These are phyloP conservation scores for Chesias legatella DNA, from an alignment of 2,888 invertebrate species.

Conservation along the genomic window DNA sequence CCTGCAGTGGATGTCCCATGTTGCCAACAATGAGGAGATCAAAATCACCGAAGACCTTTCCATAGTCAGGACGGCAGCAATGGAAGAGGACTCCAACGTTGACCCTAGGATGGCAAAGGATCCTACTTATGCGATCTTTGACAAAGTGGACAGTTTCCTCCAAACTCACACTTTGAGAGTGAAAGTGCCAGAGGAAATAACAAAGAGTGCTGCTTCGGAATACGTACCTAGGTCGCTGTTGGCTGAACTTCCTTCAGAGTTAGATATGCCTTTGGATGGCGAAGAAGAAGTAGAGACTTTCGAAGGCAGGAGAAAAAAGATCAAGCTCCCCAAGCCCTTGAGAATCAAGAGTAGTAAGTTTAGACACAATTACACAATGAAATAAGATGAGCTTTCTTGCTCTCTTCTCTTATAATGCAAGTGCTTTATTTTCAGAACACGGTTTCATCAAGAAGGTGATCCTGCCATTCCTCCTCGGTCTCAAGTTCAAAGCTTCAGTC, in stretches of 20 bases:
- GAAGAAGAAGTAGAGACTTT: conserved; percentile 68
- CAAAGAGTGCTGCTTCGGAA: conserved; percentile 78
- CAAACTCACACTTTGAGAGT: conserved; percentile 88
- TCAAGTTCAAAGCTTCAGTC: conserved; percentile 92
- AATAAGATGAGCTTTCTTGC: too few relatives aligned
- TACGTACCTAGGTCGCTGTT: conserved; percentile 84
- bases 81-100: conserved; percentile 57
- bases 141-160: conserved; percentile 87
- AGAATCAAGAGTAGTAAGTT: conserved; percentile 74
- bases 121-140: conserved; percentile 81
- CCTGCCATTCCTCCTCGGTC: conserved; percentile 90
- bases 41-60: conserved; percentile 88
- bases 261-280: conserved; percentile 85
- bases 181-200: conserved; percentile 84
- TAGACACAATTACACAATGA: too few relatives aligned
- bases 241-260: conserved; percentile 82
- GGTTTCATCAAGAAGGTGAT: conserved; percentile 91
- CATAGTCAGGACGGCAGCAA: conserved; percentile 82
- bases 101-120: conserved; percentile 78
- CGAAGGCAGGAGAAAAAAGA: conserved; percentile 75
- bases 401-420: too few relatives aligned
- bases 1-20: conserved; percentile 86
- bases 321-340: conserved; percentile 75
- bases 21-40: conserved; percentile 84
- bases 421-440: conserved; percentile 81